These are phyloP conservation scores for Cylas formicarius DNA, from an alignment of 1,140 invertebrate genomes.

Conservation along the genomic window DNA sequence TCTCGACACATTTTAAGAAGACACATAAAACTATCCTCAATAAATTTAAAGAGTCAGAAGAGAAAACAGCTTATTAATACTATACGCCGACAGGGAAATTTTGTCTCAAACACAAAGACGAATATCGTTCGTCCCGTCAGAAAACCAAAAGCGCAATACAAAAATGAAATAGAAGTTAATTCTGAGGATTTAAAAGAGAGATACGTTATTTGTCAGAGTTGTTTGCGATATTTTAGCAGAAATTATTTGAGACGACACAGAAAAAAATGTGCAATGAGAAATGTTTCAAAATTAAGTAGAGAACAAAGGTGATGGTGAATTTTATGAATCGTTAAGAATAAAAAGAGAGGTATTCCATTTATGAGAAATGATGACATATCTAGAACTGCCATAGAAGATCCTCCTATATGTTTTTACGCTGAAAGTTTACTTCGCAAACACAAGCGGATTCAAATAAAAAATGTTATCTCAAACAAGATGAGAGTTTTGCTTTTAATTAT, in stretches of 20 bases:
- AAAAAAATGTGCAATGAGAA: constrained; percentile 11
- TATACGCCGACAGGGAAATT: constrained; percentile 21
- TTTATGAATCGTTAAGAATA: constrained; percentile 12
- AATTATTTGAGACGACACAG: constrained; percentile 15
- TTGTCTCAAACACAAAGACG: constrained; percentile 1
- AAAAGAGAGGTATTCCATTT: constrained; percentile 20
- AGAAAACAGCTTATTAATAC: constrained; percentile 11
- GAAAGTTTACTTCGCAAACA: constrained; percentile 24
- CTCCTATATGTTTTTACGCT: constrained; percentile 21
- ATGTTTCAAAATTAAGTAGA: neutral
- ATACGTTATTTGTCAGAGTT: constrained; percentile 16
- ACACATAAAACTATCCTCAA: constrained; percentile 14
- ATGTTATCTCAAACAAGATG: constrained; percentile 25
- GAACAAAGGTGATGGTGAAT: constrained; percentile 10
- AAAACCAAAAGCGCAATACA: constrained; percentile 11
- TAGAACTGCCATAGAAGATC: constrained; percentile 17
- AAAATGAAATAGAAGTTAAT: too few relatives aligned
- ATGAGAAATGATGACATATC: constrained; percentile 23
- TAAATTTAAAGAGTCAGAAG: constrained; percentile 16
- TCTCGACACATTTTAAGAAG: constrained; percentile 18
- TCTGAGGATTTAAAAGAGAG: too few relatives aligned
- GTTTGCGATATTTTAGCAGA: constrained; percentile 17
- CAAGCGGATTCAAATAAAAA: constrained; percentile 23
- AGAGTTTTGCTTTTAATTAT: constrained; percentile 24
- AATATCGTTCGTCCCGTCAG: constrained; percentile 16